These are phyloP conservation scores for Coelogynopora nodosa DNA, from an alignment of 2,888 invertebrate species.

Conservation along the genomic window DNA sequence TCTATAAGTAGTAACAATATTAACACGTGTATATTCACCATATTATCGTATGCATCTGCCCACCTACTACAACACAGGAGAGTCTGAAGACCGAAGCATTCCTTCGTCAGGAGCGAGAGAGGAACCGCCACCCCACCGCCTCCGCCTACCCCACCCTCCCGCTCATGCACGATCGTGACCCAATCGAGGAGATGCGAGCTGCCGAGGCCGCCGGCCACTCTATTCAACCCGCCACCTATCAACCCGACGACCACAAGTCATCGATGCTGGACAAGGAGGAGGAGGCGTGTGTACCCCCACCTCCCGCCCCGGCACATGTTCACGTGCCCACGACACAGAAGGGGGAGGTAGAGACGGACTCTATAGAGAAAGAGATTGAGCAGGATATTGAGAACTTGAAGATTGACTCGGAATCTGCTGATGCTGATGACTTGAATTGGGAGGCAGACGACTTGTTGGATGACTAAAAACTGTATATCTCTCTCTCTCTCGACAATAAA, in stretches of 20 bases:
- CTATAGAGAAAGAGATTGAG: conserved; percentile 72
- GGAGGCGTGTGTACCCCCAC: conserved; percentile 51
- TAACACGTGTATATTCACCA: no score
- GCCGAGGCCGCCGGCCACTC: conserved; percentile 66
- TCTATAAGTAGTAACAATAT: no score
- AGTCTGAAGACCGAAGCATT: conserved; percentile 6
- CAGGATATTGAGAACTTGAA: conserved; percentile 77
- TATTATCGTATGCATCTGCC: no score
- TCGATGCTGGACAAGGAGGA: conserved; percentile 44
- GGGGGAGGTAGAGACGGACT: conserved; percentile 47
- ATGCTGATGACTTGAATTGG: not conserved
- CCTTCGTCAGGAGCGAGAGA: not conserved
- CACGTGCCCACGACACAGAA: not conserved
- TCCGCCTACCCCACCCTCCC: not conserved
- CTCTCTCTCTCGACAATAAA: not conserved
- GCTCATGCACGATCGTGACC: conserved; percentile 63
- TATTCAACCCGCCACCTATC: conserved; percentile 54
- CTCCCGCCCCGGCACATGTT: not conserved
- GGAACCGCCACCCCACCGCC: not conserved
- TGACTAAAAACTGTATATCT: not conserved
- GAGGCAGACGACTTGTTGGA: not conserved
- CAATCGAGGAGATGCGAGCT: conserved; percentile 70
- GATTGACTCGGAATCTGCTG: conserved; percentile 66
- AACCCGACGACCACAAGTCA: not conserved
- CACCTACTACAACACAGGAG: not conserved